Conservation (phyloP, 2,113 vertebrate species). For the Odontesthes bonariensis region DNA sequence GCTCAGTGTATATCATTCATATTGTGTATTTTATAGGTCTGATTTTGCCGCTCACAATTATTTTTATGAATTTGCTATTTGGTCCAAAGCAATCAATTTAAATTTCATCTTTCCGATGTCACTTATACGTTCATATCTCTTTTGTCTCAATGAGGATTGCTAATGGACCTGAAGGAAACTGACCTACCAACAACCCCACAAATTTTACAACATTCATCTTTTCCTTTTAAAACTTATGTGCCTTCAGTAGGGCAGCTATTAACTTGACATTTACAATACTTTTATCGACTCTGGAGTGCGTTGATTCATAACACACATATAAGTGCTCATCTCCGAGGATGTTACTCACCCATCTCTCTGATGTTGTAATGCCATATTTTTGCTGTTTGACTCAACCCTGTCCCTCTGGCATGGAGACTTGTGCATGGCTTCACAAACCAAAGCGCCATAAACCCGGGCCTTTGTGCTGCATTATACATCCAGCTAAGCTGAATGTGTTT, state of each 20-base stretch:
- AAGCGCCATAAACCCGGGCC: conserved; percentile 68
- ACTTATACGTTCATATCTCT: conserved; percentile 33
- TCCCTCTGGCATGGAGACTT: conserved; percentile 65
- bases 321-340: conserved; percentile 65
- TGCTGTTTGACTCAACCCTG: conserved; percentile 60
- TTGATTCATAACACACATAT: conserved; percentile 80
- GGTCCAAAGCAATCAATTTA: neutral
- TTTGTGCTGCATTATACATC: conserved; percentile 71
- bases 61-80: conserved; percentile 7
- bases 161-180: conserved; percentile 68
- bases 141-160: conserved; percentile 40
- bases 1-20: neutral
- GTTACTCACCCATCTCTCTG: conserved; percentile 66
- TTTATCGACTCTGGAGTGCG: conserved; percentile 75
- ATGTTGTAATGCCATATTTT: conserved; percentile 76
- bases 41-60: conserved; percentile 1
- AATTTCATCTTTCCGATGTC: conserved; percentile 12
- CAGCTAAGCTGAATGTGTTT: conserved; percentile 66
- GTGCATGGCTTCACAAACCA: conserved; percentile 61
- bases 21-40: conserved; percentile 5
- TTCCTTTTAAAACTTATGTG: conserved; percentile 72
- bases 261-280: conserved; percentile 77
- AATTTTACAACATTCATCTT: conserved; percentile 76
- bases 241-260: conserved; percentile 61
- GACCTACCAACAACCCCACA: conserved; percentile 69